phyloP scores from a whole-genome alignment of 2,797 vertebrate genomes.

The Arrhamphus sclerolepis region DNA sequence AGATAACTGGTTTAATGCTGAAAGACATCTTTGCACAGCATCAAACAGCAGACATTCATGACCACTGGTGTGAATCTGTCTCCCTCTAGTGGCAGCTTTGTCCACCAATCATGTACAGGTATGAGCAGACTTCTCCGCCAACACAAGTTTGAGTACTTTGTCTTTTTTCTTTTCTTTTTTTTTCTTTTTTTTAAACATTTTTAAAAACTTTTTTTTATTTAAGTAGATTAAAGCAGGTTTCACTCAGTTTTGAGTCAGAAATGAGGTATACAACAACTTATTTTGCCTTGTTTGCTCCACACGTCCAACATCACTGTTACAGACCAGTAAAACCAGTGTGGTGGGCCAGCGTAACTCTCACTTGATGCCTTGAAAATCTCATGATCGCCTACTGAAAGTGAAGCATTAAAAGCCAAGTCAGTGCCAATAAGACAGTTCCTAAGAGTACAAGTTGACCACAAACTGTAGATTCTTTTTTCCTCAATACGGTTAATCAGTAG shows the following conservation, averaged over 20 bases:
- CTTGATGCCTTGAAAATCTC: slow-evolving; percentile 32
- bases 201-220: slow-evolving; percentile 35
- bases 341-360: slow-evolving; percentile 40
- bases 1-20: slow-evolving; percentile 36
- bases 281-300: slow-evolving; percentile 73
- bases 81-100: slow-evolving; percentile 78
- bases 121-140: slow-evolving; percentile 75
- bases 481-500: slow-evolving; percentile 43
- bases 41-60: slow-evolving; percentile 82
- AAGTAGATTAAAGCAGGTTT: slow-evolving; percentile 92
- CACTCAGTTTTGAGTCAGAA: slow-evolving; percentile 90
- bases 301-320: slow-evolving; percentile 37
- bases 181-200: slow-evolving; percentile 33
- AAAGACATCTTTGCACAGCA: slow-evolving; percentile 81
- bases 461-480: slow-evolving; percentile 37
- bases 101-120: slow-evolving; percentile 66
- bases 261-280: slow-evolving; percentile 98
- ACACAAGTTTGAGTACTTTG: slow-evolving; percentile 63
- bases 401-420: slow-evolving; percentile 47
- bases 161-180: slow-evolving; percentile 41
- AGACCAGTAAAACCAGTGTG: slow-evolving; percentile 58
- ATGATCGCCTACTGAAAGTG: slow-evolving; percentile 27
- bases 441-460: slow-evolving; percentile 19
- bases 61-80: slow-evolving; percentile 66
- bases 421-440: slow-evolving; percentile 21